phyloP scores from a whole-genome alignment of 1,140 invertebrate species.

The Atta colombica region DNA sequence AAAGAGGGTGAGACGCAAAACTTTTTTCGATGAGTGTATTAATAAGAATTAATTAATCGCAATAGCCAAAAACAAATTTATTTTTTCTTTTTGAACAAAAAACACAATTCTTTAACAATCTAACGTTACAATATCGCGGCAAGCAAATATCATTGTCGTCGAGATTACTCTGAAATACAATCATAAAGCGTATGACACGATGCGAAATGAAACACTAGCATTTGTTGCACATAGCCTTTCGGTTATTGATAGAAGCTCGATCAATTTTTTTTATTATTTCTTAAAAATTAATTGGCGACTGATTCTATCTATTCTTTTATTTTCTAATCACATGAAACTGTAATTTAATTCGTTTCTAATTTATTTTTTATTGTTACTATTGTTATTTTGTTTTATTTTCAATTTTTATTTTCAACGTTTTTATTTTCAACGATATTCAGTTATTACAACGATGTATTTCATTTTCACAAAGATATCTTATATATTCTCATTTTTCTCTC shows the following conservation, averaged over 20 bases:
- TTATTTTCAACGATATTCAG: too few relatives aligned
- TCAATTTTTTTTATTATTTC: slow-evolving; percentile 51
- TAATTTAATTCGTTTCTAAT: slow-evolving; percentile 20
- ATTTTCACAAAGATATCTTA: neutral
- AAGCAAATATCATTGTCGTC: slow-evolving; percentile 11
- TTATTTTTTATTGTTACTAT: neutral
- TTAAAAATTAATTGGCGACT: neutral
- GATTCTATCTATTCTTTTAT: neutral
- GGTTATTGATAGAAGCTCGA: slow-evolving; percentile 15
- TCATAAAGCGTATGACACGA: slow-evolving; percentile 3
- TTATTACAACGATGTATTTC: slow-evolving; percentile 18
- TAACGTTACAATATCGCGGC: slow-evolving; percentile 17
- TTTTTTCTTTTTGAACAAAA: neutral
- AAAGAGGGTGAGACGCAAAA: neutral
- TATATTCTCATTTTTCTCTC: neutral
- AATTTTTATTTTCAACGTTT: too few relatives aligned
- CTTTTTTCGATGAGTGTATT: slow-evolving; percentile 20
- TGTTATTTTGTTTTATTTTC: slow-evolving; percentile 1
- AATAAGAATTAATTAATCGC: slow-evolving; percentile 15
- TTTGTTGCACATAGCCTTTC: slow-evolving; percentile 31
- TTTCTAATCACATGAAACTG: slow-evolving; percentile 25
- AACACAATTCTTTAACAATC: slow-evolving; percentile 15
- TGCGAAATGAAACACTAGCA: slow-evolving; percentile 14
- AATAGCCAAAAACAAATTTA: slow-evolving; percentile 36
- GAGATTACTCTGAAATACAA: slow-evolving; percentile 21